Conservation (phyloP, 2,888 invertebrate species). For the Priocnemis perturbator region DNA sequence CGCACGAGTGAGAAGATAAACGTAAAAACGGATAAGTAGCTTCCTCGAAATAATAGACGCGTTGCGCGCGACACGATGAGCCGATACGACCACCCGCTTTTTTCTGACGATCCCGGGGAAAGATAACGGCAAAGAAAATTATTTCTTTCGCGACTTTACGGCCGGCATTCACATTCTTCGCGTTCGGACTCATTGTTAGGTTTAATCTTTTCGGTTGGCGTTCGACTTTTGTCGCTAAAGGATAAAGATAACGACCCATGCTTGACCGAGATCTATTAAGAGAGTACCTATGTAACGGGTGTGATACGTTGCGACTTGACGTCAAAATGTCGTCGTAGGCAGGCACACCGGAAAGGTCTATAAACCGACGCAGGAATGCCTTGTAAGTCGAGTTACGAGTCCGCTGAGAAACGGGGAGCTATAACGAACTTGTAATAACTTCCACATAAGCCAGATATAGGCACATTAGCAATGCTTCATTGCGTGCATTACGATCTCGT, state of each 20-base stretch:
- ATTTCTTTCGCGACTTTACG: too few species aligned
- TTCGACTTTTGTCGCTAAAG: too few species aligned
- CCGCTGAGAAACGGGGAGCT: constrained; percentile 13
- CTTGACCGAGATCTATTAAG: not conserved
- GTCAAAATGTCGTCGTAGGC: not conserved
- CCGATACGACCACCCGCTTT: too few species aligned
- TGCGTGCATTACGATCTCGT: constrained; percentile 65
- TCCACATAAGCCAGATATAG: constrained; percentile 59
- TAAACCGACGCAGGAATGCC: constrained; percentile 8
- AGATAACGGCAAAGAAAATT: too few species aligned
- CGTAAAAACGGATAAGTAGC: constrained; percentile 12
- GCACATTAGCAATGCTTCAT: constrained; percentile 63
- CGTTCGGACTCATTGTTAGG: too few species aligned
- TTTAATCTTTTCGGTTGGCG: too few species aligned
- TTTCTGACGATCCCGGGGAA: too few species aligned
- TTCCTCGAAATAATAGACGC: constrained; percentile 1
- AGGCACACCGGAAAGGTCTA: constrained; percentile 12
- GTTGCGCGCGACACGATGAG: not conserved
- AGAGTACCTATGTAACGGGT: not conserved
- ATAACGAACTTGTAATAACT: constrained; percentile 70
- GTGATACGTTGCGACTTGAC: not conserved
- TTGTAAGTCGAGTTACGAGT: constrained; percentile 1
- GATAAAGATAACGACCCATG: too few species aligned
- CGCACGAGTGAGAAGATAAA: constrained; percentile 7
- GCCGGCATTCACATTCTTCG: too few species aligned